Evolutionary conservation across 2,888 invertebrate genomes (phyloP).

Genomic region (Formica aserva): DNA sequence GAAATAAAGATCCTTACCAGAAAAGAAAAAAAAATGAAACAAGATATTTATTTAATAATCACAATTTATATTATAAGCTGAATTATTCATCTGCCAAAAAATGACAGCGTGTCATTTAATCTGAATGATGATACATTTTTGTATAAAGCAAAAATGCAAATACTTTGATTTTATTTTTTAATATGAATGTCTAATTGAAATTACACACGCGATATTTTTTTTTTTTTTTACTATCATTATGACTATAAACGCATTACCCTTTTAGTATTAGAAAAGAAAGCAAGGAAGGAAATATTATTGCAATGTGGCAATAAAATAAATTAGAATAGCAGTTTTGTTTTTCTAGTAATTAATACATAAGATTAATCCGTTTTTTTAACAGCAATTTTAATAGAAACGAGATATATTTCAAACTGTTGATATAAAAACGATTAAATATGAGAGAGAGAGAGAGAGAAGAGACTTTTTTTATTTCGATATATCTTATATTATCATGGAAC

Average conservation of each 20-base stretch:
- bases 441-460: no score
- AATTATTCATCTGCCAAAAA: slow-evolving; percentile 16
- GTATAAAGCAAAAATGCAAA: not conserved
- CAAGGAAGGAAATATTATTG: not conserved
- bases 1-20: not conserved
- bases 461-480: slow-evolving; percentile 4
- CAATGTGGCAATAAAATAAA: not conserved
- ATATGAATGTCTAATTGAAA: not conserved
- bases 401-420: not conserved
- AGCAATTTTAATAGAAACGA: not conserved
- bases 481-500: not conserved
- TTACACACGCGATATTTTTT: not conserved
- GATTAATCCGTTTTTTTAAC: not conserved
- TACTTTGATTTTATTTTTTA: not conserved
- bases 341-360: not conserved
- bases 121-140: not conserved
- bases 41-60: not conserved
- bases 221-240: not conserved
- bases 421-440: not conserved
- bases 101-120: not conserved
- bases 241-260: not conserved
- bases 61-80: not conserved
- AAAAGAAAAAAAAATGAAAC: not conserved
- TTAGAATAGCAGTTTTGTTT: not conserved
- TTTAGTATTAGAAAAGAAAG: not conserved